Base-by-base conservation (phyloP, 1,140 invertebrate genomes). In the Caenorhabditis brenneri region DNA sequence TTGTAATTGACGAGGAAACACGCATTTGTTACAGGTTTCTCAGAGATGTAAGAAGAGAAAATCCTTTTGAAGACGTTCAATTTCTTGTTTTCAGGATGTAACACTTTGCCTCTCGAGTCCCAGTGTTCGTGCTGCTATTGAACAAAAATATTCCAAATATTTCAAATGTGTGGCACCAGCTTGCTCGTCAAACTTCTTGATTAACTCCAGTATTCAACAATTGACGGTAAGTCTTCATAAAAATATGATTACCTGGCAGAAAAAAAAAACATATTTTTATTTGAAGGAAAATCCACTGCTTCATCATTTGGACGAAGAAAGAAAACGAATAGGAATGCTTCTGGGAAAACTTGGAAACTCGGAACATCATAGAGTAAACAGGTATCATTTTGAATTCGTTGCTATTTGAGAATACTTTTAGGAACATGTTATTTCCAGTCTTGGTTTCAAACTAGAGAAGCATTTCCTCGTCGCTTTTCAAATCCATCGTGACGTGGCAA, bases 401-500 rank as follows among this genome's bases (percentile, higher is more conserved):
- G 10, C 24, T 58, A 19, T 58, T 10, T 19, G n/a, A n/a, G n/a
- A n/a, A n/a, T n/a, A n/a, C n/a, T n/a, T n/a, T n/a, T n/a, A 74
- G 65, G 36, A 74, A 42, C 33, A 36, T 4, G 29, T 36, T 24
- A 5, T 74, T 15, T 74, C 65, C n/a, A 74, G 65, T 46, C 36
- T 74, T 3, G 65, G 65, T 42, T 74, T 74, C 65, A 74, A 74
- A 42, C 36, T 74, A 9, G 65, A 74, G 12, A 74, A 74, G 12
- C 65, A 74, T 46, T 74, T 74, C 27, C 65, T 74, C 19, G 65
- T 74, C 0, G 65, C 65, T 24, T 74, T 74, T 24, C 65, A 74
- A 74, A 74, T 74, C 10, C 36, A 74, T 24, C 65, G 65, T 22
- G 65, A 74, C 22, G 65, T 74, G 2, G 65, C 65, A 24, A 39